phyloP scores from a whole-genome alignment of 2,888 invertebrate species.

The Drosophila atroscutellata region DNA sequence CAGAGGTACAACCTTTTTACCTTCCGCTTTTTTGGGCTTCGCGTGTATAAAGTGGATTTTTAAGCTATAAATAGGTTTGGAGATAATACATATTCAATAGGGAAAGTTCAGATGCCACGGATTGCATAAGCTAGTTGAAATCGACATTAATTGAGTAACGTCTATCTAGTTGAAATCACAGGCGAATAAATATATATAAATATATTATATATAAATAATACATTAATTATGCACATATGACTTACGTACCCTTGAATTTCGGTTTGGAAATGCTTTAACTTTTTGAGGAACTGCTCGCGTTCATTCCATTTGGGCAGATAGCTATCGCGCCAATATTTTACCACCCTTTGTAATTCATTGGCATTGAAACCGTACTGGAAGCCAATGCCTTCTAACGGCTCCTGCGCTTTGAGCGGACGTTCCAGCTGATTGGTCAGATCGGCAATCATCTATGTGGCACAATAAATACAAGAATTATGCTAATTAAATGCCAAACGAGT shows the following conservation, averaged over 20 bases:
- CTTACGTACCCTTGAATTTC: constrained; percentile 87
- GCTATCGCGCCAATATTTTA: constrained; percentile 91
- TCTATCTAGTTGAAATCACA: neutral
- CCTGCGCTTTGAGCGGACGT: constrained; percentile 85
- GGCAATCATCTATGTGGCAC: constrained; percentile 85
- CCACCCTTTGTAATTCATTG: constrained; percentile 88
- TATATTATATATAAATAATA: neutral
- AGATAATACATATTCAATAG: neutral
- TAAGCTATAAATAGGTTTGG: constrained; percentile 59
- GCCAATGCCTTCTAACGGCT: constrained; percentile 88
- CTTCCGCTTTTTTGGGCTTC: constrained; percentile 85
- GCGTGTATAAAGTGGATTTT: constrained; percentile 91
- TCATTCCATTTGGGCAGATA: constrained; percentile 89
- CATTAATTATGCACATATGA: constrained; percentile 36
- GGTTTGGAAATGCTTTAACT: constrained; percentile 90
- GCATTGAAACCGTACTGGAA: constrained; percentile 94
- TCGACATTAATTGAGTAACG: neutral
- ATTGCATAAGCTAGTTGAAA: neutral
- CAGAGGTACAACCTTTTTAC: constrained; percentile 87
- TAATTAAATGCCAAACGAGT: constrained; percentile 26
- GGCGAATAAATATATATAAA: neutral
- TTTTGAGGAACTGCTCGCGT: constrained; percentile 89
- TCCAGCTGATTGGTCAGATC: constrained; percentile 88
- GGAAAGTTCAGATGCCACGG: neutral
- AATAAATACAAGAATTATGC: constrained; percentile 8